Evolutionary conservation across 2,113 vertebrate genomes (phyloP).

Genomic region (Archocentrus centrarchus): DNA sequence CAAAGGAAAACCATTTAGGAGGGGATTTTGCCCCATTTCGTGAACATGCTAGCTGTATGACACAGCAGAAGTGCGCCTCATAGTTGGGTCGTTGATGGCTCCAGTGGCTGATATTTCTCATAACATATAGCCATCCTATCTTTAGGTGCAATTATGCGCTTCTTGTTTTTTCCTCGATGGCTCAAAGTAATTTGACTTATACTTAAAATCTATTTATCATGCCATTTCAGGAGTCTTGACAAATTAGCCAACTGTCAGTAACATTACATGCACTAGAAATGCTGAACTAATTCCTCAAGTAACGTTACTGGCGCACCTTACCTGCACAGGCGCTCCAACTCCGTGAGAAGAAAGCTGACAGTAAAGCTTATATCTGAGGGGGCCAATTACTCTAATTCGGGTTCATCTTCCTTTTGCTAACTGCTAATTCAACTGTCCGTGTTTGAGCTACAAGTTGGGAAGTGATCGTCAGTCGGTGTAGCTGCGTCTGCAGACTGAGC

Average conservation of each 20-base stretch:
- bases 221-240: neutral
- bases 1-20: neutral
- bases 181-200: neutral
- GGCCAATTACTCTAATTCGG: neutral
- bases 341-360: neutral
- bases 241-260: neutral
- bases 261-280: neutral
- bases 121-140: neutral
- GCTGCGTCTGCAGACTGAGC: constrained; percentile 6
- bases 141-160: neutral
- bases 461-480: neutral
- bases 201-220: neutral
- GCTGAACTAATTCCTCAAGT: neutral
- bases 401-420: neutral
- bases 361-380: neutral
- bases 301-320: constrained; percentile 3
- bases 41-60: constrained; percentile 10
- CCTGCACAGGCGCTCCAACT: constrained; percentile 47
- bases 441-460: constrained; percentile 24
- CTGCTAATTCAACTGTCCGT: neutral
- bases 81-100: neutral
- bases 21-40: neutral
- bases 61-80: constrained; percentile 14
- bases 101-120: neutral
- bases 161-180: neutral